These are phyloP conservation scores for Aurelia coerulea DNA, from an alignment of 30 jellyfish, hydroid and myxozoan genomes.

Conservation along the genomic window DNA sequence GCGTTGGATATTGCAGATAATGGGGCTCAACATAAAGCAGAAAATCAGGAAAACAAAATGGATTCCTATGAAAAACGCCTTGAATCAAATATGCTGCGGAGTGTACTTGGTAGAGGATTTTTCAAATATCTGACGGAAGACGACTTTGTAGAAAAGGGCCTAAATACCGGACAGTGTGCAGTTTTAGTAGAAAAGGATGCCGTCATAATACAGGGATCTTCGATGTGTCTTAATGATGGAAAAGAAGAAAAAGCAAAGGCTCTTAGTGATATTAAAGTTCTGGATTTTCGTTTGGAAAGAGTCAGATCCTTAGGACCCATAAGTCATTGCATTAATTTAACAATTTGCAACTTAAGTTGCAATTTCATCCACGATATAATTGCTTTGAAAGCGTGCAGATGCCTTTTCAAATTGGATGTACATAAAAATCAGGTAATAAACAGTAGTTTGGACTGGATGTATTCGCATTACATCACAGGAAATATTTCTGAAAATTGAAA, in stretches of 20 bases:
- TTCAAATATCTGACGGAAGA: constrained; percentile 56
- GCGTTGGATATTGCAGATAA: not conserved
- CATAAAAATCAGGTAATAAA: constrained; percentile 84
- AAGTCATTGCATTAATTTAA: constrained; percentile 46
- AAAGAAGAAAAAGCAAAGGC: not conserved
- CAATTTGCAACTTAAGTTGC: constrained; percentile 75
- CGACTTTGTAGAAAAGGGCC: not conserved
- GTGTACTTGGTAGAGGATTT: constrained; percentile 47
- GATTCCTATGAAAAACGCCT: constrained; percentile 44
- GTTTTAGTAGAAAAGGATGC: too few species aligned
- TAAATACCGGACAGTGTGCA: not conserved
- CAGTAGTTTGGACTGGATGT: not conserved
- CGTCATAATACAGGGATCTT: too few species aligned
- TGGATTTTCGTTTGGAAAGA: constrained; percentile 16
- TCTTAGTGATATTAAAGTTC: not conserved
- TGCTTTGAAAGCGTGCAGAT: constrained; percentile 54
- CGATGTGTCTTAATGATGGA: not conserved
- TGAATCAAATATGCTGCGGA: constrained; percentile 31
- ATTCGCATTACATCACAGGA: not conserved
- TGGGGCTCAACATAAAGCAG: not conserved
- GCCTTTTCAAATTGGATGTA: constrained; percentile 63
- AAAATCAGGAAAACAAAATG: not conserved
- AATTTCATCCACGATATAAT: constrained; percentile 53
- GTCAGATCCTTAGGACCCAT: constrained; percentile 48
- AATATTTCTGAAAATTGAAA: too few species aligned